Evolutionary conservation across 2,888 invertebrate species (phyloP).

Genomic region (Catocala sponsa): DNA sequence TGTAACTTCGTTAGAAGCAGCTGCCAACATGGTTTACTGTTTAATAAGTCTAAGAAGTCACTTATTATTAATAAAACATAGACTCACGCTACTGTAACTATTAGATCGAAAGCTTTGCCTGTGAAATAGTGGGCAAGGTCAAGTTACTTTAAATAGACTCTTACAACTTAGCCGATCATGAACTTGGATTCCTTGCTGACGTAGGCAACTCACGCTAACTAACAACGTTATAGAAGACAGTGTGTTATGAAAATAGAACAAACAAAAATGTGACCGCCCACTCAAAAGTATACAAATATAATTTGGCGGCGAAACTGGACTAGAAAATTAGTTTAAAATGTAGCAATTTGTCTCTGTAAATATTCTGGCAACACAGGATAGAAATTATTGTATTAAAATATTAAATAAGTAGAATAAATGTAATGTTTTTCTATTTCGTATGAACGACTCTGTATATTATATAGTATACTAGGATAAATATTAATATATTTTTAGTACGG

Average conservation of each 20-base stretch:
- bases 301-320: slow-evolving; percentile 9
- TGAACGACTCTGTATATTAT: too few species aligned
- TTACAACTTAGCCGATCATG: neutral
- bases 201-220: too few species aligned
- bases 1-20: too few species aligned
- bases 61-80: too few species aligned
- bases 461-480: too few species aligned
- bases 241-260: slow-evolving; percentile 7
- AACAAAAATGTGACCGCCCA: slow-evolving; percentile 12
- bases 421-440: neutral
- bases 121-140: too few species aligned
- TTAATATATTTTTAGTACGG: too few species aligned
- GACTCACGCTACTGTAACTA: too few species aligned
- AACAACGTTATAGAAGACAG: neutral
- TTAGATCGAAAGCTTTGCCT: too few species aligned
- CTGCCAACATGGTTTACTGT: too few species aligned
- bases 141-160: too few species aligned
- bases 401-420: neutral
- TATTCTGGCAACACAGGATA: neutral
- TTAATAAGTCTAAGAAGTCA: too few species aligned
- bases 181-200: neutral
- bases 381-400: neutral
- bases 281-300: slow-evolving; percentile 13
- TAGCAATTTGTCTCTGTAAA: neutral
- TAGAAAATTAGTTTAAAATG: neutral